Evolutionary conservation across 2,888 invertebrate species (phyloP), one percentile per base, ranked within the genome.

Genomic region (Eumerus sabulonum): DNA sequence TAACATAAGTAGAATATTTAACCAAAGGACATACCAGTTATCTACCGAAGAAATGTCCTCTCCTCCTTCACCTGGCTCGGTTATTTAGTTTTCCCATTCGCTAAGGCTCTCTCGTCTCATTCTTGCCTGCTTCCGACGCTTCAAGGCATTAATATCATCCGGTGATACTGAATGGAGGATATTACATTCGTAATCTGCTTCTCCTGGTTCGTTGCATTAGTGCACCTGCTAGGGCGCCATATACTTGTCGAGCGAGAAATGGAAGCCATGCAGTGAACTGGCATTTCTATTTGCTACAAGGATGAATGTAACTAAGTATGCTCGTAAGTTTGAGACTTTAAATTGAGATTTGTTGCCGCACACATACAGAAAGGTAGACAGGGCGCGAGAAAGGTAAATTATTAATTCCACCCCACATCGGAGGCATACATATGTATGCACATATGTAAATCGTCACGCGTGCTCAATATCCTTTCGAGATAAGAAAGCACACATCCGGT

Each of bases 1-100:
- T 79, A 79, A 64, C 68, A 68, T 70, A 79, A 70, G 59, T 59
- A 70, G 59, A 67, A 79, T 79, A 74, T 74, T 79, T 68, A 68
- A 64, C 74, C 63, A 51, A 70, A 68, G 68, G 79, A 70, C 79
- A 79, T 54, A 68, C 60, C 68, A 62, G 56, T 11, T 40, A 40
- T 27, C 27, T 27, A 27, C 27, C 7, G 27, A 2, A 27, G 3
- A 27, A 27, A 27, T 7, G 7, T 7, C 7, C 27, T 7, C 3
- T 2, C 27, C 27, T 4, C 27, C 27, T 27, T 4, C 27, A 27
- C 27, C 27, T 27, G 27, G 27, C 7, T 27, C 7, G n/a, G n/a
- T n/a, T n/a, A n/a, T n/a, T n/a, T n/a, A n/a, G n/a, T n/a, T n/a
- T n/a, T n/a, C n/a, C n/a, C n/a, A n/a, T n/a, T n/a, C n/a, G n/a